Conservation (phyloP, 1,140 invertebrate genomes). For the Drosophila takahashii region DNA sequence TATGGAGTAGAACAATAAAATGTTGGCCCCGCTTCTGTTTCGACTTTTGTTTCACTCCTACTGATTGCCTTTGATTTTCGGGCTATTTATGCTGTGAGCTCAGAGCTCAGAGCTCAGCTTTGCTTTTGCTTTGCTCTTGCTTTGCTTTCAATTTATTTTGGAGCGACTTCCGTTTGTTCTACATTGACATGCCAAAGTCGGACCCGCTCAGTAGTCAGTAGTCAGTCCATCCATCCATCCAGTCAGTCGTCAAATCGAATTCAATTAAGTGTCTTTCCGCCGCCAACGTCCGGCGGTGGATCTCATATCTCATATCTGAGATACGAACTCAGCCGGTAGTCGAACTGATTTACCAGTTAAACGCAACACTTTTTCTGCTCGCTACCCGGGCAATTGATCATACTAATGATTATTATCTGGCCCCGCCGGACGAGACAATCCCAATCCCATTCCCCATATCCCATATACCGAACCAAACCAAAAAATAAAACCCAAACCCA, state of each 20-base stretch:
- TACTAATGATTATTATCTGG: slow-evolving; percentile 80
- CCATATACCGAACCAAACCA: not conserved
- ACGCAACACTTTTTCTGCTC: slow-evolving; percentile 78
- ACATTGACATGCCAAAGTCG: slow-evolving; percentile 71
- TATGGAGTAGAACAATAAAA: slow-evolving; percentile 56
- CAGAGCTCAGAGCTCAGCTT: slow-evolving; percentile 41
- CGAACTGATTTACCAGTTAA: slow-evolving; percentile 79
- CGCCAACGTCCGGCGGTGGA: slow-evolving; percentile 63
- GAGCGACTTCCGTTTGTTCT: slow-evolving; percentile 79
- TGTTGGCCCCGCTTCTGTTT: slow-evolving; percentile 43
- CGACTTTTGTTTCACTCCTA: slow-evolving; percentile 32
- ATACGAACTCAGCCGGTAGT: slow-evolving; percentile 4
- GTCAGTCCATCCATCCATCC: slow-evolving; percentile 3
- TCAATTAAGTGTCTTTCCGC: slow-evolving; percentile 80
- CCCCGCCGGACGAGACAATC: slow-evolving; percentile 39
- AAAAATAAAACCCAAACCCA: slow-evolving; percentile 7
- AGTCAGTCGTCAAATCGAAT: slow-evolving; percentile 72
- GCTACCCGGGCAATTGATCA: slow-evolving; percentile 65
- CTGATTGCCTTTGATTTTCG: slow-evolving; percentile 46
- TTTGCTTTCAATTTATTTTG: slow-evolving; percentile 79
- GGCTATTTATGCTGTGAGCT: slow-evolving; percentile 48
- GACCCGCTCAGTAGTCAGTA: slow-evolving; percentile 9
- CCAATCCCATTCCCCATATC: slow-evolving; percentile 14
- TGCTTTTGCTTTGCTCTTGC: slow-evolving; percentile 22
- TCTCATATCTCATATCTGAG: slow-evolving; percentile 40